A percentile compares a stretch with the other conserved stretches of the same genome.
Evolutionary conservation across 2,888 invertebrate genomes (phyloP).

Genomic region (Tuta absoluta): DNA sequence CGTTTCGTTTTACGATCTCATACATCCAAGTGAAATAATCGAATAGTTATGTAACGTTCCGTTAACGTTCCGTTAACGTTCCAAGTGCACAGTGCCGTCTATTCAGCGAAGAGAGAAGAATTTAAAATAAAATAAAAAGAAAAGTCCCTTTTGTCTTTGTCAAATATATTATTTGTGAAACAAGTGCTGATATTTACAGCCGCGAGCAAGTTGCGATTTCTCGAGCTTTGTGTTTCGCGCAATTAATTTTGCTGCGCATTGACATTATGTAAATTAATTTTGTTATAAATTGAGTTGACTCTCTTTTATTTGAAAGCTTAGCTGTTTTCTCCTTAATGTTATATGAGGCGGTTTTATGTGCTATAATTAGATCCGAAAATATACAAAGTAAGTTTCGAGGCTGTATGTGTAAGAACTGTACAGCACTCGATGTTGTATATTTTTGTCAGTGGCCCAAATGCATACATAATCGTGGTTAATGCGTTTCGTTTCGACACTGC

Average conservation of each 20-base stretch:
- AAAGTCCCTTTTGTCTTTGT: too few relatives aligned
- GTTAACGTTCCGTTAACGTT: too few relatives aligned
- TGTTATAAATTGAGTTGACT: conserved; percentile 60
- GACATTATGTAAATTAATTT: conserved; percentile 57
- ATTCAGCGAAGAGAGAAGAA: too few relatives aligned
- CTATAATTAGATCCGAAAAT: background rate
- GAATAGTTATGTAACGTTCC: too few relatives aligned
- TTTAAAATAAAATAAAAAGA: too few relatives aligned
- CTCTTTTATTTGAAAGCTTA: conserved; percentile 54
- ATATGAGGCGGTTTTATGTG: background rate
- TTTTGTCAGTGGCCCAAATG: conserved; percentile 67
- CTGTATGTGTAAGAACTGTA: conserved; percentile 7
- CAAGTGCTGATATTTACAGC: conserved; percentile 28
- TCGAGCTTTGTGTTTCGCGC: too few relatives aligned
- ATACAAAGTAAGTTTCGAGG: background rate
- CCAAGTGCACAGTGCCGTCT: too few relatives aligned
- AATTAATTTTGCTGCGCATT: conserved; percentile 51
- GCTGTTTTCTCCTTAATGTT: conserved; percentile 19
- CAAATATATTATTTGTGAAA: background rate
- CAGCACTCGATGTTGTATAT: conserved; percentile 31
- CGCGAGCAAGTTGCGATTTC: conserved; percentile 31
- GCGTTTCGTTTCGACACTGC: conserved; percentile 63
- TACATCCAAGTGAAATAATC: too few relatives aligned
- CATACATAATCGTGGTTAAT: conserved; percentile 65
- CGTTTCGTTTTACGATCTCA: too few relatives aligned